phyloP scores from a whole-genome alignment of 2,888 invertebrate genomes.

The Parnassius mnemosyne region DNA sequence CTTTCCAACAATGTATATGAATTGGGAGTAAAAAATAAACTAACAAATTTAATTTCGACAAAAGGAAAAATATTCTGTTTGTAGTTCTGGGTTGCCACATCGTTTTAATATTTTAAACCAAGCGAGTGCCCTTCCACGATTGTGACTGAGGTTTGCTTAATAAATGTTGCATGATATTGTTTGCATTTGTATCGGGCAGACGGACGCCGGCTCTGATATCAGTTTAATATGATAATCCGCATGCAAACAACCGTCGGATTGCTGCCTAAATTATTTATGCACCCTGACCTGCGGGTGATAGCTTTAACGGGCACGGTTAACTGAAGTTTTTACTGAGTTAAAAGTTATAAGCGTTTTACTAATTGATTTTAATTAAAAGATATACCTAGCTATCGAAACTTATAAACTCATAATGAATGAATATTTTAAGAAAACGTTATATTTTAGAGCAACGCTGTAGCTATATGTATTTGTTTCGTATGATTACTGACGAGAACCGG shows the following conservation, averaged over 20 bases:
- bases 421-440: too few species aligned
- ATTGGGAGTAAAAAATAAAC: not conserved
- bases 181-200: constrained; percentile 64
- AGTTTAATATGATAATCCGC: constrained; percentile 80
- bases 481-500: too few species aligned
- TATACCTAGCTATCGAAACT: too few species aligned
- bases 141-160: constrained; percentile 54
- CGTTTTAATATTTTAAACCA: constrained; percentile 27
- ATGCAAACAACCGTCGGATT: constrained; percentile 78
- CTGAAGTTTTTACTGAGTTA: constrained; percentile 45
- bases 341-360: constrained; percentile 32
- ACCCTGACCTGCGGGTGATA: constrained; percentile 69
- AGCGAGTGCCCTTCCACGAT: constrained; percentile 37
- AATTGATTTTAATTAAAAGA: too few species aligned
- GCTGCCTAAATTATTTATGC: constrained; percentile 78
- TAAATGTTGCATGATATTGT: constrained; percentile 75
- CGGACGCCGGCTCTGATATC: constrained; percentile 70
- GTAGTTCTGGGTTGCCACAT: constrained; percentile 27
- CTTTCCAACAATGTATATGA: too few species aligned
- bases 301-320: constrained; percentile 65
- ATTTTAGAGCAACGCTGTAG: too few species aligned
- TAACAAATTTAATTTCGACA: not conserved
- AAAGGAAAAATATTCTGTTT: constrained; percentile 20
- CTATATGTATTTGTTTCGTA: too few species aligned
- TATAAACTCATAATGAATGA: too few species aligned